Conservation (phyloP, 2,888 invertebrate genomes). For the Torymus tubicola region DNA sequence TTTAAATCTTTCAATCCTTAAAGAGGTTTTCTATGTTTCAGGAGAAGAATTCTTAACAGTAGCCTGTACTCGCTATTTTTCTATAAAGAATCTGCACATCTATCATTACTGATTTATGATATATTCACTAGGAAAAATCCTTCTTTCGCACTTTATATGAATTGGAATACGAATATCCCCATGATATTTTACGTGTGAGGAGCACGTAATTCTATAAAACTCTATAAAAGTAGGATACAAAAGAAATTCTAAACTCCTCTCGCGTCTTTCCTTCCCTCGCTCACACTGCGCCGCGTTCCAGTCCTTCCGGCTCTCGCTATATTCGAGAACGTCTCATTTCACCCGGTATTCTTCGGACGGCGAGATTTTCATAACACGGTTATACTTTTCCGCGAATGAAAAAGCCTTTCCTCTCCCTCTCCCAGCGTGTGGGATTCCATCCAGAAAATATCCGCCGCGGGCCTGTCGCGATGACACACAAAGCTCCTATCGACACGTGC, state of each 20-base stretch:
- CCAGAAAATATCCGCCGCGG: slow-evolving; percentile 30
- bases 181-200: too few relatives aligned
- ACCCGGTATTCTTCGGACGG: slow-evolving; percentile 22
- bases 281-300: neutral
- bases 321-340: slow-evolving; percentile 3
- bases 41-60: too few relatives aligned
- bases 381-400: slow-evolving; percentile 48
- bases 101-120: too few relatives aligned
- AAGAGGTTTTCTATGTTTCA: too few relatives aligned
- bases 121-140: too few relatives aligned
- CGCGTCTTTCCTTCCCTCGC: neutral
- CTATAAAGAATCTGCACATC: too few relatives aligned
- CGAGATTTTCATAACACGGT: slow-evolving; percentile 57
- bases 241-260: neutral
- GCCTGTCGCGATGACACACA: neutral
- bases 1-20: too few relatives aligned
- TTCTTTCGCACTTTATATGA: too few relatives aligned
- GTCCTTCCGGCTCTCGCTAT: neutral
- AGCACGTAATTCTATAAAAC: too few relatives aligned
- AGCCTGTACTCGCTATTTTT: too few relatives aligned
- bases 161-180: too few relatives aligned
- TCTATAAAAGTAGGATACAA: too few relatives aligned
- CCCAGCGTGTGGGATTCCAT: neutral
- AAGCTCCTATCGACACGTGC: slow-evolving; percentile 22
- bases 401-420: slow-evolving; percentile 13